Percentiles rank a stretch among this genome's conserved stretches.
Conservation (phyloP, 2,888 invertebrate genomes). For the Xestobium rufovillosum region DNA sequence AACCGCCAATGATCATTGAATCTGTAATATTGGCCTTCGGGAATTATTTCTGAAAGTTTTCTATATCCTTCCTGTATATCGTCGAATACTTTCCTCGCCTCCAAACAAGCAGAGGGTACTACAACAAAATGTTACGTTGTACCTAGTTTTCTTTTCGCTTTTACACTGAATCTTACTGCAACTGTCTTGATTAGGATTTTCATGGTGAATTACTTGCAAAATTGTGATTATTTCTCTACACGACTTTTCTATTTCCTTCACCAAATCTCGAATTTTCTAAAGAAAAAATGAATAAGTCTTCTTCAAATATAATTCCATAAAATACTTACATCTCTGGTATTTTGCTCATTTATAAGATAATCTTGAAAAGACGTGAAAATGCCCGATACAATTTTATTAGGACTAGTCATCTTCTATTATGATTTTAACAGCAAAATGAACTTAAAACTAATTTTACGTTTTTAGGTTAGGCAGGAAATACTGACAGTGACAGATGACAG, state of each 20-base stretch:
- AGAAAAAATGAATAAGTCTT: constrained; percentile 23
- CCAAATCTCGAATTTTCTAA: constrained; percentile 60
- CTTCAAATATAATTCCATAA: constrained; percentile 15
- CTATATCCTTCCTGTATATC: constrained; percentile 57
- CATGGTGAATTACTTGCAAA: constrained; percentile 76
- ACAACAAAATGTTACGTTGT: constrained; percentile 26
- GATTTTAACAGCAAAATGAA: background rate
- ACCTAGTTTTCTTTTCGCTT: constrained; percentile 4
- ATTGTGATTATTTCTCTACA: constrained; percentile 71
- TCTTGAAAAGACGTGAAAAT: constrained; percentile 73
- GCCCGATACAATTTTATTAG: constrained; percentile 47
- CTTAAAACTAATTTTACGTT: too few relatives aligned
- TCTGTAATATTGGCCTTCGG: constrained; percentile 72
- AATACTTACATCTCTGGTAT: constrained; percentile 63
- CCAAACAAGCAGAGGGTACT: constrained; percentile 57
- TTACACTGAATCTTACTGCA: constrained; percentile 27
- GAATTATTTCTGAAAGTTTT: constrained; percentile 59
- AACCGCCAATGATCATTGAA: constrained; percentile 85
- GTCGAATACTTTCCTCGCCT: constrained; percentile 59
- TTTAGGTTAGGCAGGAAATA: too few relatives aligned
- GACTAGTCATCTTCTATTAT: constrained; percentile 37
- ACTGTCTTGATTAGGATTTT: constrained; percentile 58
- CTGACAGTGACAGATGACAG: too few relatives aligned
- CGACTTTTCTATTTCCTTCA: constrained; percentile 70
- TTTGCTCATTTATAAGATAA: constrained; percentile 69